Percentiles rank a stretch among this genome's conserved stretches.
These are phyloP conservation scores for Eumacrocentrus americanus DNA, from an alignment of 2,888 invertebrate species.

Conservation along the genomic window DNA sequence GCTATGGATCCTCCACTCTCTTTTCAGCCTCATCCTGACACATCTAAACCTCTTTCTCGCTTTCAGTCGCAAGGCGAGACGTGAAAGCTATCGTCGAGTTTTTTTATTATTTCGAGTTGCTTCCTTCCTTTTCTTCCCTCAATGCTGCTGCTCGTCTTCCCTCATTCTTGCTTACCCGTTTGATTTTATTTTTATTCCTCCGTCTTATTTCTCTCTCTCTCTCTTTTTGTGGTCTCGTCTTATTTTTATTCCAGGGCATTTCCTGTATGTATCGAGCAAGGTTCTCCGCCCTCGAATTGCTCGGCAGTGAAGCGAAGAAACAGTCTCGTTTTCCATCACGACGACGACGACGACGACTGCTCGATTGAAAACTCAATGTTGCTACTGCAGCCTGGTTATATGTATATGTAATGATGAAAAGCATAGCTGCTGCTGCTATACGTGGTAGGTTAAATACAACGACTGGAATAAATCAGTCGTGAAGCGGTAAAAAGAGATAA, in stretches of 20 bases:
- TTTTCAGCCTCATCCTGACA: slow-evolving; percentile 17
- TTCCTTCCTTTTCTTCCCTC: slow-evolving; percentile 1
- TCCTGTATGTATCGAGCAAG: background rate
- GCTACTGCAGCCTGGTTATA: background rate
- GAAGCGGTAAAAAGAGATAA: too few species aligned
- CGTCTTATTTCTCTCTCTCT: background rate
- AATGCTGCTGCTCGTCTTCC: slow-evolving; percentile 4
- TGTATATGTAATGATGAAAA: background rate
- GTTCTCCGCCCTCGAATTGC: too few species aligned
- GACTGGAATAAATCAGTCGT: too few species aligned
- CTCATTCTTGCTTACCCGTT: background rate
- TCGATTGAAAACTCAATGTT: background rate
- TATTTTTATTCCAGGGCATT: background rate
- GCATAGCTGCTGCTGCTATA: background rate
- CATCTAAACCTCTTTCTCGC: background rate
- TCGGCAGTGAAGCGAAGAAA: too few species aligned
- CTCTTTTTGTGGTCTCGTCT: background rate
- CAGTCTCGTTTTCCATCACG: too few species aligned
- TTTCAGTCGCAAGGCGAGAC: background rate
- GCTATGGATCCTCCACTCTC: slow-evolving; percentile 22
- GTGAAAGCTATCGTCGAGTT: background rate
- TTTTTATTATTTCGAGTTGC: background rate
- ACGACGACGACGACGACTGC: background rate
- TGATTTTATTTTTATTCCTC: slow-evolving; percentile 12
- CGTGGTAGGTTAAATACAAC: background rate